Evolutionary conservation across 2,888 invertebrate genomes (phyloP).

Genomic region (Punctoribates punctum): DNA sequence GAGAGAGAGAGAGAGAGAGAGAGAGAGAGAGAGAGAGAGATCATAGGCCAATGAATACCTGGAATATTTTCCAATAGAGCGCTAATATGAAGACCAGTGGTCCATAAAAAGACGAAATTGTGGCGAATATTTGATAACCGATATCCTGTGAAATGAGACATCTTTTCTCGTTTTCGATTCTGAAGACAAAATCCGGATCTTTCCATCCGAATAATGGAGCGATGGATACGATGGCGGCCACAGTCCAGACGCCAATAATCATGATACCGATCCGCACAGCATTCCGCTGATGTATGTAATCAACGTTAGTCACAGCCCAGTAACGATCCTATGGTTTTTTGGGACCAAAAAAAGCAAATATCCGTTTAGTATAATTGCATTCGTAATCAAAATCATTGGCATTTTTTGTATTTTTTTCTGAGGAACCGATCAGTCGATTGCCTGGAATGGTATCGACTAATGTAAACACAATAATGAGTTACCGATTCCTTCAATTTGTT

Average conservation of each 20-base stretch:
- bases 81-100: slow-evolving; percentile 89
- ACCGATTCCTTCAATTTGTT: too few relatives aligned
- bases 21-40: too few relatives aligned
- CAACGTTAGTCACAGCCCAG: slow-evolving; percentile 96
- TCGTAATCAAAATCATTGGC: too few relatives aligned
- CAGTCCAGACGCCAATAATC: slow-evolving; percentile 55
- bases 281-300: slow-evolving; percentile 83
- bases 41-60: slow-evolving; percentile 56
- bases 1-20: too few relatives aligned
- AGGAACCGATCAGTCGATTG: too few relatives aligned
- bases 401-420: too few relatives aligned
- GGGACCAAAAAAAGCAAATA: too few relatives aligned
- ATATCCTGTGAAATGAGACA: slow-evolving; percentile 77
- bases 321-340: slow-evolving; percentile 57
- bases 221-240: slow-evolving; percentile 56
- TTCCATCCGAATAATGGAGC: slow-evolving; percentile 57
- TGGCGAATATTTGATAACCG: slow-evolving; percentile 87
- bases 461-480: too few relatives aligned
- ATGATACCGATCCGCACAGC: slow-evolving; percentile 75
- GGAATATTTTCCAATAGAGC: slow-evolving; percentile 96
- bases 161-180: slow-evolving; percentile 64
- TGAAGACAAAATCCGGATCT: slow-evolving; percentile 52
- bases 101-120: slow-evolving; percentile 96
- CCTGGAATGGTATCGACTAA: too few relatives aligned
- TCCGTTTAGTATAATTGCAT: too few relatives aligned